Conservation (phyloP, 2,113 vertebrate genomes). For the Motacilla alba region DNA sequence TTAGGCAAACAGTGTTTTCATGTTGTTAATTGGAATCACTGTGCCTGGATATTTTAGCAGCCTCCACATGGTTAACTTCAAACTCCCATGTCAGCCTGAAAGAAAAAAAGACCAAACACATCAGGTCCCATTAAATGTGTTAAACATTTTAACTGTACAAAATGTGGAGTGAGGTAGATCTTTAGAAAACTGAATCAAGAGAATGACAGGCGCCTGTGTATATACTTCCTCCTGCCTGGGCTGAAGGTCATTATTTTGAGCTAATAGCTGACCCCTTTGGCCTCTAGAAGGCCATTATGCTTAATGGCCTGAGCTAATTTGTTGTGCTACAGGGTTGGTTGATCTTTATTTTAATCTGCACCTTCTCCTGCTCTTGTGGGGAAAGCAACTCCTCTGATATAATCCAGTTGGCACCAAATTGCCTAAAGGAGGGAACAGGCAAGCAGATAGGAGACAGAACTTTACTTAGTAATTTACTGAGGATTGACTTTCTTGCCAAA, state of each 20-base stretch:
- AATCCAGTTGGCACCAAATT: conserved; percentile 56
- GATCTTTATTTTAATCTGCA: conserved; percentile 63
- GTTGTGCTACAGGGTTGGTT: conserved; percentile 49
- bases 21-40: conserved; percentile 28
- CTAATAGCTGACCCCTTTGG: conserved; percentile 57
- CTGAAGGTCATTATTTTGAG: conserved; percentile 65
- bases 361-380: conserved; percentile 31
- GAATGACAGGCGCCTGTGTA: neutral
- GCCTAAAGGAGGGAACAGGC: neutral
- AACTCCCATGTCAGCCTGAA: neutral
- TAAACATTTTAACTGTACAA: conserved; percentile 19
- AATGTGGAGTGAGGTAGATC: neutral
- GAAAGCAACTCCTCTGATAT: conserved; percentile 54
- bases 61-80: conserved; percentile 26
- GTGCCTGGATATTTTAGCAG: conserved; percentile 16
- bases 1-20: conserved; percentile 13
- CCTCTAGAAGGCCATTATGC: conserved; percentile 59
- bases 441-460: conserved; percentile 21
- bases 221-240: conserved; percentile 35
- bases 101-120: neutral
- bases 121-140: neutral
- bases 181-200: conserved; percentile 12
- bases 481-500: neutral
- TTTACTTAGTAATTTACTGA: conserved; percentile 1
- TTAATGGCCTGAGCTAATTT: conserved; percentile 73